Base-by-base conservation (phyloP, 2,888 invertebrate species). In the Abscondita cerata region DNA sequence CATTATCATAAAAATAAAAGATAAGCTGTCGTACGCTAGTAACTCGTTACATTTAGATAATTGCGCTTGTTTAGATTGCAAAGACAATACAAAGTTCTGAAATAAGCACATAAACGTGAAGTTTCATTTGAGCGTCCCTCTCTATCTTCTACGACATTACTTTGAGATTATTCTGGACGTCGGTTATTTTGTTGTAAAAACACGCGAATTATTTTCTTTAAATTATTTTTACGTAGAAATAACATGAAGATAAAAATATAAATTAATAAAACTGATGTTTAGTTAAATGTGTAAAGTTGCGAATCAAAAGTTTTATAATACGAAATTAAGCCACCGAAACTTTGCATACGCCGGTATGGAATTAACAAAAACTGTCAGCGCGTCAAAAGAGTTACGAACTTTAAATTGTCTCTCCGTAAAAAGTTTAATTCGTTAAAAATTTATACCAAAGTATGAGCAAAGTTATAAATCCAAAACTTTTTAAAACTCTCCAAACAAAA, bases 381-480 rank as follows among this genome's bases (percentile, higher is more conserved):
- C 66, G 64, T 64, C 59, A 62, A 66, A 68, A 69, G 66, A 69
- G 69, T 69, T 69, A 61, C 65, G 61, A 70, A 69, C 69, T 75
- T 75, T 75, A 75, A 75, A 75, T 75, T 75, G 73, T 70, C 67
- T 74, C 72, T 69, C 72, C 69, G 67, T 68, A 73, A 71, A 74
- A 76, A 74, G 72, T 75, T 76, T 73, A 78, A 78, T 77, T 77
- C 76, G 77, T 75, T 75, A 75, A 76, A 77, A 78, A 78, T 76
- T 76, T 77, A 78, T 77, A 75, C 73, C 69, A 66, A 70, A 71
- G 71, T 69, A 70, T 69, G 68, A 65, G 67, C 60, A 65, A 73
- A 72, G 72, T 73, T 73, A 72, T 73, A 71, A 72, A 71, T 71
- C 69, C 68, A 63, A 69, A 72, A 70, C 68, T 69, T 70, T 44